These are phyloP conservation scores for Polyommatus iphigenia DNA, from an alignment of 2,888 invertebrate species.

Conservation along the genomic window DNA sequence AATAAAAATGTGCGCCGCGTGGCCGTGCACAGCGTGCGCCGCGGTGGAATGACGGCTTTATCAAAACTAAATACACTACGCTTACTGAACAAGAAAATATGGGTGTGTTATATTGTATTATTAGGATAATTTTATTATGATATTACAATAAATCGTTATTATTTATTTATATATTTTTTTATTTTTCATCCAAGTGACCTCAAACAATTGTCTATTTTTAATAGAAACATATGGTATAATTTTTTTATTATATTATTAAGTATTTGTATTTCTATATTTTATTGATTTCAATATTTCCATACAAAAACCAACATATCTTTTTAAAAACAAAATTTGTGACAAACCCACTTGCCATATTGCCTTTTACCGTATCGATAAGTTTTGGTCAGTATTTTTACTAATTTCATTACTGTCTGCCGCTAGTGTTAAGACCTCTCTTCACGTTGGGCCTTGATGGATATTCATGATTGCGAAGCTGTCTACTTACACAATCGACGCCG, in stretches of 20 bases:
- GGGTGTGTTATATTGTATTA: conserved; percentile 10
- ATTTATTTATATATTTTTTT: not conserved
- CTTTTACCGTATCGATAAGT: conserved; percentile 22
- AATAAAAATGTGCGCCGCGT: too few relatives aligned
- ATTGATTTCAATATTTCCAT: not conserved
- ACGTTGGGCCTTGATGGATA: not conserved
- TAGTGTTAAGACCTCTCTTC: not conserved
- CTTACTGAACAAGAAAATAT: conserved; percentile 13
- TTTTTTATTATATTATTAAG: not conserved
- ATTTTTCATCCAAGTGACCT: not conserved
- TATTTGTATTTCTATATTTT: not conserved
- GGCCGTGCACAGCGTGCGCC: too few relatives aligned
- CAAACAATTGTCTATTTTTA: not conserved
- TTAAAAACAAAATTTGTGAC: not conserved
- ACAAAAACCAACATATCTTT: not conserved
- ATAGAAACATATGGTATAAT: not conserved
- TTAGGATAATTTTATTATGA: not conserved
- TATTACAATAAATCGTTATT: not conserved
- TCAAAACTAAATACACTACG: not conserved
- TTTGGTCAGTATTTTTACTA: conserved; percentile 21
- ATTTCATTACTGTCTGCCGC: conserved; percentile 37
- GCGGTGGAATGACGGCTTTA: too few relatives aligned
- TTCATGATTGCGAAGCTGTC: not conserved
- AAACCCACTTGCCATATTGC: conserved; percentile 28
- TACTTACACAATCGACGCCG: not conserved